phyloP scores from a whole-genome alignment of 2,888 invertebrate genomes.

The Liopterus haemorrhoidalis region DNA sequence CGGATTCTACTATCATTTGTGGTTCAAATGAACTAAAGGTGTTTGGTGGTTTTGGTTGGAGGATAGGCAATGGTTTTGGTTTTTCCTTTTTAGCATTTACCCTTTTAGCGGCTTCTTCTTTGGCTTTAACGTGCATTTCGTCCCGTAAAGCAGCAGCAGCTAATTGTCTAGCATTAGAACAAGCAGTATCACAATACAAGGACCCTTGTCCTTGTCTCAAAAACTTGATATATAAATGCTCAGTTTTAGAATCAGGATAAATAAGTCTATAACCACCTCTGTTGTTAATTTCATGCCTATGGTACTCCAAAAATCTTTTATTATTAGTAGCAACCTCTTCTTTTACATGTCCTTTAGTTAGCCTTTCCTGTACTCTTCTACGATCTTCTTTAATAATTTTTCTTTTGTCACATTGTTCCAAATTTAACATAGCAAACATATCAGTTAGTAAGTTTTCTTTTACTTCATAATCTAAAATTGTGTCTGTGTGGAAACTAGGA shows the following conservation, averaged over 20 bases:
- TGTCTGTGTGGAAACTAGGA: conserved; percentile 88
- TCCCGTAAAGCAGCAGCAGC: conserved; percentile 65
- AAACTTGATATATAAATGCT: conserved; percentile 60
- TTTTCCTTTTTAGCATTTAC: conserved; percentile 38
- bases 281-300: conserved; percentile 45
- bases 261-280: conserved; percentile 68
- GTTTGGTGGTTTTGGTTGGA: conserved; percentile 1
- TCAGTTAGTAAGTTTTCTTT: conserved; percentile 74
- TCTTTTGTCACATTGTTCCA: conserved; percentile 67
- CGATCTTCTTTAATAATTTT: conserved; percentile 69
- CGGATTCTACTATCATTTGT: conserved; percentile 60
- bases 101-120: conserved; percentile 54
- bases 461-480: conserved; percentile 76
- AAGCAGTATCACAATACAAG: conserved; percentile 67
- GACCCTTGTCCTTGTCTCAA: conserved; percentile 71
- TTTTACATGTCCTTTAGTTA: conserved; percentile 54
- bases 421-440: conserved; percentile 71
- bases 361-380: conserved; percentile 62
- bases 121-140: conserved; percentile 57
- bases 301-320: conserved; percentile 41
- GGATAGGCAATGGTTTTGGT: background rate
- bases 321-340: conserved; percentile 33
- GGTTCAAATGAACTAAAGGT: conserved; percentile 54
- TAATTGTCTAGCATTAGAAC: conserved; percentile 71
- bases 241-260: conserved; percentile 57